Evolutionary conservation across 2,888 invertebrate species (phyloP).

Genomic region (Cordilura impudica): DNA sequence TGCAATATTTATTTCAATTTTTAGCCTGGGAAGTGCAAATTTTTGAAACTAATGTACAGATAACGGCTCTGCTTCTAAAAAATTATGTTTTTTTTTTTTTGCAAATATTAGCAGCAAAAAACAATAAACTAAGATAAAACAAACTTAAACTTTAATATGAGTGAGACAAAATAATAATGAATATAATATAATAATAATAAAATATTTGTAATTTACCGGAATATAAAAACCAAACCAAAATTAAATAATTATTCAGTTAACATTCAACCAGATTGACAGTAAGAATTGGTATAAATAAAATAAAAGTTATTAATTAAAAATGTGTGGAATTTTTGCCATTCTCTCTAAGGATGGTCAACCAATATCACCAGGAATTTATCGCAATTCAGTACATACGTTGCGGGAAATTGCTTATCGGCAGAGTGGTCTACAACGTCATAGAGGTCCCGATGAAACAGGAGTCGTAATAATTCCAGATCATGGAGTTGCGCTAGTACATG

Average conservation of each 20-base stretch:
- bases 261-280: not conserved
- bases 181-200: no score
- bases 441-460: constrained; percentile 77
- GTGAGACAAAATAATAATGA: not conserved
- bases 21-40: no score
- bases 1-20: no score
- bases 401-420: constrained; percentile 75
- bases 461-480: constrained; percentile 70
- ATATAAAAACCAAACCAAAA: not conserved
- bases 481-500: constrained; percentile 75
- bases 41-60: not conserved
- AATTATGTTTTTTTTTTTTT: not conserved
- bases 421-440: constrained; percentile 75
- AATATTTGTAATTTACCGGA: not conserved
- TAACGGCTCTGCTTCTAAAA: not conserved
- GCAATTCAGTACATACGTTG: constrained; percentile 68
- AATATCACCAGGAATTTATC: constrained; percentile 66
- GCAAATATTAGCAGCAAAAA: not conserved
- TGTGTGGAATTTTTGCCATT: constrained; percentile 78
- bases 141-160: not conserved
- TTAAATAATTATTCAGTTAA: not conserved
- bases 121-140: not conserved
- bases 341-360: constrained; percentile 72
- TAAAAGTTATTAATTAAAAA: constrained; percentile 46
- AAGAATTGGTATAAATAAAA: not conserved